Evolutionary conservation across 2,888 invertebrate species (phyloP), one percentile per base, ranked within the genome.

Genomic region (Globia sparganii): DNA sequence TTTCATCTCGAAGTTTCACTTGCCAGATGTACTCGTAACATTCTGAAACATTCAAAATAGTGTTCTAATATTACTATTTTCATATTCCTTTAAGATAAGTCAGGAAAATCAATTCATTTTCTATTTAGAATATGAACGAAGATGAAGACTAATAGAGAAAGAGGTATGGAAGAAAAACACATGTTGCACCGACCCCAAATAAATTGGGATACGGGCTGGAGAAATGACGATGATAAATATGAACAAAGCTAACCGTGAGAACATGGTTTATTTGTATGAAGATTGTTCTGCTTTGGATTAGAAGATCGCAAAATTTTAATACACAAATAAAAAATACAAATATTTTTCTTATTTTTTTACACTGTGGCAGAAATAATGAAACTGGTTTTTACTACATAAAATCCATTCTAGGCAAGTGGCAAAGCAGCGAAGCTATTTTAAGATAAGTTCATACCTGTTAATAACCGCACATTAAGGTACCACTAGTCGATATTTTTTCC

Each of bases 21-120:
- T 90, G 84, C 89, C 91, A 93, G 9, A 91, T 89, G 61, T 90
- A 91, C 79, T 92, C 92, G 56, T 90, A 89, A 74, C 93, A 94
- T 88, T 92, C 93, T 93, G 89, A 68, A 90, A 91, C 21, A 75
- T 58, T 31, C 0, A 62, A 68, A 70, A 28, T 28, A n/a, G 25
- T 34, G 9, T 49, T 34, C 9, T 18, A 9, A 18, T 9, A 46
- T 46, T 46, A 4, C 46, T 25, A 2, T 31, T 15, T 28, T 43
- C 43, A 31, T 46, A 46, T 15, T 25, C 6, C 21, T 28, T 6
- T 21, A 13, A 21, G 6, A 64, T 25, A 64, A 11, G 15, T 66
- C 1, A 21, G 0, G 4, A 15, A 8, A 46, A 46, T 53, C 9
- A 6, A 53, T n/a, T 34, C 21, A 34, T 67, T 34, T 67, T 18